Evolutionary conservation across 2,888 invertebrate species (phyloP).

Genomic region (Camponotus fellah): DNA sequence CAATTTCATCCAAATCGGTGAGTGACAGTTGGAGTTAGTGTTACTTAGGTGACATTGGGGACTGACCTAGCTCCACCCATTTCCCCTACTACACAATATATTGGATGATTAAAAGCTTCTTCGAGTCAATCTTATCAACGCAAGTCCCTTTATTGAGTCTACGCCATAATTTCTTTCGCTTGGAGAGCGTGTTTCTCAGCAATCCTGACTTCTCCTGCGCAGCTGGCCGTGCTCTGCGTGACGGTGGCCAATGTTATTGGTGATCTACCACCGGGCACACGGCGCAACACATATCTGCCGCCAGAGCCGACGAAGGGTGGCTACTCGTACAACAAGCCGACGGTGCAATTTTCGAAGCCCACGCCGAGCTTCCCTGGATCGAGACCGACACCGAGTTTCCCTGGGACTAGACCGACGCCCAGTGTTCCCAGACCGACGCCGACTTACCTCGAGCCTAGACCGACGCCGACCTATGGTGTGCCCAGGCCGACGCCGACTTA

Average conservation of each 20-base stretch:
- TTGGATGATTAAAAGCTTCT: background rate
- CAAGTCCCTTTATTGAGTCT: background rate
- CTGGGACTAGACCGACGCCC: conserved; percentile 69
- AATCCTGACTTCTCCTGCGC: conserved; percentile 4
- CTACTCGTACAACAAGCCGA: conserved; percentile 91
- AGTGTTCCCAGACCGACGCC: conserved; percentile 53
- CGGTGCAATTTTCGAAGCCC: conserved; percentile 86
- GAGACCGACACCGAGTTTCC: conserved; percentile 72
- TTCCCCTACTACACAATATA: too few species aligned
- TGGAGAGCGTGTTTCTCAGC: background rate
- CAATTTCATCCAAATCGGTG: too few species aligned
- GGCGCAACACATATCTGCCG: conserved; percentile 91
- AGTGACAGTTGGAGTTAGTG: too few species aligned
- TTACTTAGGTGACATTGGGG: too few species aligned
- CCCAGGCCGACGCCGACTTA: conserved; percentile 59
- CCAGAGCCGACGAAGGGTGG: conserved; percentile 88
- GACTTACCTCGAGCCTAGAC: conserved; percentile 40
- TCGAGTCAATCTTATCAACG: background rate
- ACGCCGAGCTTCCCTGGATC: conserved; percentile 74
- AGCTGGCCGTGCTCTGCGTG: conserved; percentile 66
- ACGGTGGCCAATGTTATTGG: conserved; percentile 83
- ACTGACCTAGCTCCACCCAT: too few species aligned
- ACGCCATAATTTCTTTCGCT: background rate
- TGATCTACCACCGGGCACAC: conserved; percentile 89
- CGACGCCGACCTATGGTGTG: conserved; percentile 63